Conservation (phyloP, 2,113 vertebrate species). For the Zosterops pallidus region DNA sequence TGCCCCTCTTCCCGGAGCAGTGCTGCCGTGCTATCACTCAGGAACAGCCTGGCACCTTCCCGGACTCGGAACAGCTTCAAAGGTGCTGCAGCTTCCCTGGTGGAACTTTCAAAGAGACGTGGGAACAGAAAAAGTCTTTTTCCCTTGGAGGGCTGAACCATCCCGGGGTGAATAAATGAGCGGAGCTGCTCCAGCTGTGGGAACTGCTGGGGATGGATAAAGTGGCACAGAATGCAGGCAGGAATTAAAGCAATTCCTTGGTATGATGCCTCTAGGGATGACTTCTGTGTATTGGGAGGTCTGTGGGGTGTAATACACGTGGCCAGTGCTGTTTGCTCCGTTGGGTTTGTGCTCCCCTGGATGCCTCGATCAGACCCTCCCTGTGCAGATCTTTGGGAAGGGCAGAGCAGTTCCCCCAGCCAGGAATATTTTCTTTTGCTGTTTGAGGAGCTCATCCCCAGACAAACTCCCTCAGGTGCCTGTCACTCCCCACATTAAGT, state of each 20-base stretch:
- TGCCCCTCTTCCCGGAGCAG: background rate
- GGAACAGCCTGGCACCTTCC: background rate
- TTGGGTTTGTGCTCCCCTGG: background rate
- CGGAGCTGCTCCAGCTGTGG: background rate
- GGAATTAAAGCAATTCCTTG: background rate
- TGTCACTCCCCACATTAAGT: fast-evolving
- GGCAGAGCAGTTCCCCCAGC: background rate
- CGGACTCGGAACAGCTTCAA: background rate
- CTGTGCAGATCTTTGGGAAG: fast-evolving
- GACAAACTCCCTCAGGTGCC: background rate
- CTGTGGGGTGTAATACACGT: fast-evolving
- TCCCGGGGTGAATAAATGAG: background rate
- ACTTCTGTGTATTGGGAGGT: fast-evolving
- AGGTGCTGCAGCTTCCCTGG: background rate
- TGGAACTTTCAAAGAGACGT: background rate
- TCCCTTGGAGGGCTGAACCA: background rate
- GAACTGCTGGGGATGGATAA: background rate
- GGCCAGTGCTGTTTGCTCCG: background rate
- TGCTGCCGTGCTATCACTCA: background rate
- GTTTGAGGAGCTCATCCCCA: background rate
- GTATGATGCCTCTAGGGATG: fast-evolving
- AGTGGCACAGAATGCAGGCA: fast-evolving
- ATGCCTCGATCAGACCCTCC: fast-evolving
- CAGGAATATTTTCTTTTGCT: background rate
- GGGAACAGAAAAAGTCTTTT: background rate